These are phyloP conservation scores for Cetoscarus ocellatus DNA, from an alignment of 2,797 vertebrate genomes.

Conservation along the genomic window DNA sequence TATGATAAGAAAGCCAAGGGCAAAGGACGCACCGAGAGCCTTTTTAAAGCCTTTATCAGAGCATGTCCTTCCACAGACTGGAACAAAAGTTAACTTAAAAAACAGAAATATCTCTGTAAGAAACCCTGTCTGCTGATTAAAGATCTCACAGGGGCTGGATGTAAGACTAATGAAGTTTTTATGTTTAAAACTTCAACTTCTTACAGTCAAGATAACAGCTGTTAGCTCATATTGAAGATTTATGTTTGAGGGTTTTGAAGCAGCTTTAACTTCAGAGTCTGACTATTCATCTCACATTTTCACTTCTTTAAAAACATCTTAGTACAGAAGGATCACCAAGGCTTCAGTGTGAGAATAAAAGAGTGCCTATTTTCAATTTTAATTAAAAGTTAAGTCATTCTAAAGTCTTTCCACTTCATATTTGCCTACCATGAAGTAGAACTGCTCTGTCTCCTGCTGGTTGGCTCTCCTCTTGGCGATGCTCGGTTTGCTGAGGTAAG, in stretches of 20 bases:
- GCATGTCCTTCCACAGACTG: conserved; percentile 64
- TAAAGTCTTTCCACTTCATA: background rate
- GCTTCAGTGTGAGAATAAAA: conserved; percentile 1
- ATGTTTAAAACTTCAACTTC: conserved; percentile 1
- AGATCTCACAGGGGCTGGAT: background rate
- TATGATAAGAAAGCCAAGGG: conserved; percentile 66
- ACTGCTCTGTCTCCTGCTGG: conserved; percentile 98
- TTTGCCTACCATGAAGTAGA: conserved; percentile 94
- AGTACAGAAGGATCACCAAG: background rate
- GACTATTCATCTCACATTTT: background rate
- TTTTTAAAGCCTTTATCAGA: conserved; percentile 70
- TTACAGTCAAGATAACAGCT: conserved; percentile 20
- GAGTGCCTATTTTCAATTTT: conserved; percentile 2
- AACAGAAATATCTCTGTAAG: conserved; percentile 30
- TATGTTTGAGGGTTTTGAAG: background rate
- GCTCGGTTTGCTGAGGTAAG: conserved; percentile 97
- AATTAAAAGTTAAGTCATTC: background rate
- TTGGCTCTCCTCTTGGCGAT: conserved; percentile 98
- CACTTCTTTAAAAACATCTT: conserved; percentile 7
- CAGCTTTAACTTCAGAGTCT: background rate
- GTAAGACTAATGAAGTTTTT: conserved; percentile 11
- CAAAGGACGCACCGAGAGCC: conserved; percentile 43
- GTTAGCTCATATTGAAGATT: conserved; percentile 1
- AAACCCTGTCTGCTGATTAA: no score
- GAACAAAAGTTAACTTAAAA: conserved; percentile 44